Base-by-base conservation (phyloP, 2,797 vertebrate species). In the Sciurus carolinensis region DNA sequence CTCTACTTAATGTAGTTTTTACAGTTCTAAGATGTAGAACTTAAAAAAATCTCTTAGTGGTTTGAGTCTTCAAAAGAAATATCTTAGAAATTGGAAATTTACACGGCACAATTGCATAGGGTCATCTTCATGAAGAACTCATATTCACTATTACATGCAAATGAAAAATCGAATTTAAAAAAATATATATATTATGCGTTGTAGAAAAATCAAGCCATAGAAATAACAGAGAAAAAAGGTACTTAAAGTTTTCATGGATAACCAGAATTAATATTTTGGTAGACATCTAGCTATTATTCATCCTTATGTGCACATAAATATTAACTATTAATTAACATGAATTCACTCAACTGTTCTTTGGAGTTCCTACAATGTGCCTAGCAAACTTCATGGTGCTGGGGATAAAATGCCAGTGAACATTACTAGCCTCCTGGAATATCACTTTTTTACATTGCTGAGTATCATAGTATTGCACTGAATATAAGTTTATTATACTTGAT, bases 221-320 rank as follows among this genome's bases (percentile, higher is more conserved):
- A 83, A 89, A 88, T 79, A 62, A 39, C 12, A 62, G 71, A 87
- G 80, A 91, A 89, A 94, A 26, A 64, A 73, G 12, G 85, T 79
- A 88, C 12, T 52, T 90, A 30, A n/a, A 75, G 76, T 88, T 88
- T 94, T 94, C 4, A 83, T 52, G 62, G 80, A 30, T 50, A 79
- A 36, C 20, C 14, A 59, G 83, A 93, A 47, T 93, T 93, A 93
- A 50, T 80, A 86, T 73, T 94, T 90, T 93, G 28, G 36, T 92
- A 73, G n/a, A 14, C 4, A 39, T 73, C 28, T 90, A 24, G 77
- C 28, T 91, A 22, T 82, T 26, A 42, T 30, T 12, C 22, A 39
- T 75, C 33, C 36, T 30, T 54, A 54, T 4, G 50, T 18, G 62
- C 11, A 87, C 24, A 50, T 47, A 73, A 52, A n/a, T 72, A 57